Conservation (phyloP, 2,888 invertebrate genomes). For the Andrena hattorfiana region DNA sequence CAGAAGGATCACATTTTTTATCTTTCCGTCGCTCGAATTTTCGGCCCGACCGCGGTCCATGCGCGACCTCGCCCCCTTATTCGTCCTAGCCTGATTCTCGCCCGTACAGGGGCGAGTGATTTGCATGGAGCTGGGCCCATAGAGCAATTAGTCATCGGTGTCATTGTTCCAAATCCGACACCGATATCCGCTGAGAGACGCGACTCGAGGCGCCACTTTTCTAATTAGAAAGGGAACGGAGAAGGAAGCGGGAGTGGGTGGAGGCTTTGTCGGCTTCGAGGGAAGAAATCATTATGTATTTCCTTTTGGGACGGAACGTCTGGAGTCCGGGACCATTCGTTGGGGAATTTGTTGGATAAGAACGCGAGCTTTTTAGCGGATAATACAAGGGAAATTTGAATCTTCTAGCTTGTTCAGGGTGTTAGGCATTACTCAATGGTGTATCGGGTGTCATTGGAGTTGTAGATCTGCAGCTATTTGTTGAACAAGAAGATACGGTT, state of each 20-base stretch:
- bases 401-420: background rate
- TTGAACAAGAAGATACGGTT: too few relatives aligned
- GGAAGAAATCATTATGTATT: background rate
- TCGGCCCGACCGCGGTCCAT: conserved; percentile 48
- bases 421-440: background rate
- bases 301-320: background rate
- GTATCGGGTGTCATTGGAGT: too few relatives aligned
- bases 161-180: conserved; percentile 57
- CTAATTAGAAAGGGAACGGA: conserved; percentile 48
- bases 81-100: background rate
- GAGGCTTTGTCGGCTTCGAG: background rate
- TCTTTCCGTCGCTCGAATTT: conserved; percentile 37
- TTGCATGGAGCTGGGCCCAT: conserved; percentile 60
- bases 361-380: background rate
- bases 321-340: background rate
- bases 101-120: conserved; percentile 49
- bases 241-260: background rate
- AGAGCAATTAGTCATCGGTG: conserved; percentile 66
- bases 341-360: conserved; percentile 14
- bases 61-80: conserved; percentile 35
- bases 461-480: too few relatives aligned
- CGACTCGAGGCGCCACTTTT: conserved; percentile 56
- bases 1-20: conserved; percentile 23
- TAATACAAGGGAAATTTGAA: background rate
- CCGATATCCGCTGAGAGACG: conserved; percentile 46